Evolutionary conservation across 2,797 vertebrate species (phyloP).

Genomic region (Ctenochaetus hawaiiensis): DNA sequence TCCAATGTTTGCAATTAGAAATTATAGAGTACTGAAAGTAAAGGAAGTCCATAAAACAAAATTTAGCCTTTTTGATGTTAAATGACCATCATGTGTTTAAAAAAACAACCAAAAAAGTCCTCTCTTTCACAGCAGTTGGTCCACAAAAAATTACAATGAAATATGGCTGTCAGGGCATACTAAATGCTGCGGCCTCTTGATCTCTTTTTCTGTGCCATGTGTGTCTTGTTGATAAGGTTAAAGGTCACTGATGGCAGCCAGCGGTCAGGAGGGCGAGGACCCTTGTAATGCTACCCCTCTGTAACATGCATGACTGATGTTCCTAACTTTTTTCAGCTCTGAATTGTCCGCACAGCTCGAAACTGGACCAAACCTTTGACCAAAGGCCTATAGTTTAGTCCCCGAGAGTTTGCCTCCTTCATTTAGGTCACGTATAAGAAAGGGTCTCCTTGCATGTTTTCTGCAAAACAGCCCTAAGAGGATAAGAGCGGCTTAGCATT

Average conservation of each 20-base stretch:
- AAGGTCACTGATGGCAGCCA: constrained; percentile 60
- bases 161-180: constrained; percentile 39
- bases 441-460: constrained; percentile 67
- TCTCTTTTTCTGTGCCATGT: constrained; percentile 54
- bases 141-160: constrained; percentile 42
- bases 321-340: constrained; percentile 61
- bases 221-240: constrained; percentile 71
- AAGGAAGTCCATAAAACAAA: neutral
- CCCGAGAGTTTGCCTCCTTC: constrained; percentile 23
- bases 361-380: constrained; percentile 29
- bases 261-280: constrained; percentile 48
- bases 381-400: neutral
- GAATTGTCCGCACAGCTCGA: constrained; percentile 26
- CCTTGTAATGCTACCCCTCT: constrained; percentile 70
- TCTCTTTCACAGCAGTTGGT: constrained; percentile 26
- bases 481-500: constrained; percentile 74
- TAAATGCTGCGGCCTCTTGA: constrained; percentile 50
- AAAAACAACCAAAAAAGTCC: neutral
- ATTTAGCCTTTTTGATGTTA: neutral
- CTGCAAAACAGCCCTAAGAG: constrained; percentile 73
- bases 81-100: neutral
- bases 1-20: neutral
- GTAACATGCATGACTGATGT: constrained; percentile 68
- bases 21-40: neutral
- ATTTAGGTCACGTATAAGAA: constrained; percentile 62